phyloP scores from a whole-genome alignment of 2,888 invertebrate genomes.

The Lysandra bellargus region DNA sequence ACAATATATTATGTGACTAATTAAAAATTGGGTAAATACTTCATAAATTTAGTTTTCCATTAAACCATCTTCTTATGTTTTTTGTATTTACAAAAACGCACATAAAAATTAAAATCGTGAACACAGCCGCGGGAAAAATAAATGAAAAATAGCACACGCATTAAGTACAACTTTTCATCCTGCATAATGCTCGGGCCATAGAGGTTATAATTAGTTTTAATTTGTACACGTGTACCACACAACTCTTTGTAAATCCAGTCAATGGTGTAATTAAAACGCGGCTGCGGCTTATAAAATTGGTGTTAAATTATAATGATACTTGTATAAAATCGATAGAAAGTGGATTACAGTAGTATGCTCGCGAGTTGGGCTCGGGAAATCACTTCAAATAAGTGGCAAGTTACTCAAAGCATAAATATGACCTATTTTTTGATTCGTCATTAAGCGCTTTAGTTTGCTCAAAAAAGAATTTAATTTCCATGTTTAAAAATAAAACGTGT shows the following conservation, averaged over 20 bases:
- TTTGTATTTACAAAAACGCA: not conserved
- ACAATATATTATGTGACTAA: no score
- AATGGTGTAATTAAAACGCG: conserved; percentile 21
- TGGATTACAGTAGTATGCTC: conserved; percentile 40
- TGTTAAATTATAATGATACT: conserved; percentile 28
- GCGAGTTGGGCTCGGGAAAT: conserved; percentile 39
- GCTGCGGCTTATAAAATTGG: conserved; percentile 23
- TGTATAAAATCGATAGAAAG: conserved; percentile 36
- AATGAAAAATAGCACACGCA: conserved; percentile 18
- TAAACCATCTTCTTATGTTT: not conserved
- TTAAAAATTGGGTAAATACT: no score
- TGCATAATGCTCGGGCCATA: not conserved
- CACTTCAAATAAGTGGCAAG: conserved; percentile 42
- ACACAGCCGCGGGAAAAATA: not conserved
- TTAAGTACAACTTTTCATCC: conserved; percentile 19
- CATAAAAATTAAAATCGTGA: not conserved
- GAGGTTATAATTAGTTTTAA: conserved; percentile 19
- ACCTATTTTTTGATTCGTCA: conserved; percentile 44
- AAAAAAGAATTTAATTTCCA: conserved; percentile 43
- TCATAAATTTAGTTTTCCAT: no score
- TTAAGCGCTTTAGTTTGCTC: conserved; percentile 43
- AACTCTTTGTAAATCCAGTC: conserved; percentile 21
- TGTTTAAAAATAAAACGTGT: conserved; percentile 43
- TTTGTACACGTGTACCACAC: conserved; percentile 4
- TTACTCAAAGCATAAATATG: conserved; percentile 44